Conservation (phyloP, 2,113 vertebrate genomes). For the Semicossyphus pulcher region DNA sequence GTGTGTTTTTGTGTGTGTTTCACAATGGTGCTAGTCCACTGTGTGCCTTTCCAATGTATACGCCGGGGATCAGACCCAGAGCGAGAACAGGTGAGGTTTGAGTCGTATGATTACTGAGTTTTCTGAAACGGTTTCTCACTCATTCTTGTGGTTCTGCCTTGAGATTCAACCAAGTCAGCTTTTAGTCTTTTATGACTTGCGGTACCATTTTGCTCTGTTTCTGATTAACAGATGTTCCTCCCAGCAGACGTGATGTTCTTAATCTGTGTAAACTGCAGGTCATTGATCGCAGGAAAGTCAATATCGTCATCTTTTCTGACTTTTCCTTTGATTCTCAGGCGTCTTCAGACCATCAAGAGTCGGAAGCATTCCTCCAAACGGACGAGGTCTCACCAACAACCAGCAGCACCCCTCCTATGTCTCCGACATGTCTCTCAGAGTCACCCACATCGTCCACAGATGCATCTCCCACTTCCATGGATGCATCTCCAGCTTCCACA, state of each 20-base stretch:
- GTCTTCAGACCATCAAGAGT: constrained; percentile 36
- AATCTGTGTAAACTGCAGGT: constrained; percentile 11
- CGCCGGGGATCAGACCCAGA: constrained; percentile 79
- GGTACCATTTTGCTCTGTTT: constrained; percentile 39
- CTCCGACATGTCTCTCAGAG: constrained; percentile 42
- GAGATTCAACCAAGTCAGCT: constrained; percentile 4
- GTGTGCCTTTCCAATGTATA: constrained; percentile 87
- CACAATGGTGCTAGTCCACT: constrained; percentile 80
- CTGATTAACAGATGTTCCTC: constrained; percentile 64
- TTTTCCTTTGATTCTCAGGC: constrained; percentile 53
- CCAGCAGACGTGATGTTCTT: constrained; percentile 6
- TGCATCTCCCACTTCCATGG: background rate
- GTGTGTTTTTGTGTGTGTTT: constrained; percentile 40
- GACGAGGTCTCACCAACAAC: constrained; percentile 44
- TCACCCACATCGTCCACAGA: constrained; percentile 53
- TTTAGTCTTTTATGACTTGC: constrained; percentile 19
- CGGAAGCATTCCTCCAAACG: constrained; percentile 39
- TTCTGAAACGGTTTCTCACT: constrained; percentile 9
- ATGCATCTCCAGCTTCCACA: no score
- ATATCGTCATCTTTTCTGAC: background rate
- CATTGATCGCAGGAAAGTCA: constrained; percentile 13
- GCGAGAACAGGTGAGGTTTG: constrained; percentile 83
- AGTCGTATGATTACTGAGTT: no score
- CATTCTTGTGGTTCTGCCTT: constrained; percentile 17
- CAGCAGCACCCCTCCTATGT: constrained; percentile 58